Conservation (phyloP, 2,113 vertebrate genomes). For the Martes martes region DNA sequence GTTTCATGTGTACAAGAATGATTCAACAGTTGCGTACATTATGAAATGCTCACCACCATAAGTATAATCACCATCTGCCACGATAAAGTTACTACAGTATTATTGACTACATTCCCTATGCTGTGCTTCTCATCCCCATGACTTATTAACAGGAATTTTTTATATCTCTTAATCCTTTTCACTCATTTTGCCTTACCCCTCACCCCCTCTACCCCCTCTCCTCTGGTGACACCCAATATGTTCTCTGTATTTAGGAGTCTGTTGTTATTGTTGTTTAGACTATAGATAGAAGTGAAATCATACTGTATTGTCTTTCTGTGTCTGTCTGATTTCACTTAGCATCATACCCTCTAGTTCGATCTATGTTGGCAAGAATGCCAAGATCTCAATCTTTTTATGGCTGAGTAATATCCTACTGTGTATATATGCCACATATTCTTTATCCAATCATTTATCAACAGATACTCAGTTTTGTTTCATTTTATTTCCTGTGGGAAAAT, state of each 20-base stretch:
- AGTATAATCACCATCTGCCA: neutral
- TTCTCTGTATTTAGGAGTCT: neutral
- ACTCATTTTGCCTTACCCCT: neutral
- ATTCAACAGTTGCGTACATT: neutral
- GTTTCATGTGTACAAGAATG: neutral
- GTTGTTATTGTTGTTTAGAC: neutral
- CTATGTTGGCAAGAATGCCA: neutral
- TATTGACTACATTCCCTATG: neutral
- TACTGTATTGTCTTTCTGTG: neutral
- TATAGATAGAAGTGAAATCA: neutral
- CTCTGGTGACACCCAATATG: neutral
- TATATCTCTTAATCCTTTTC: neutral
- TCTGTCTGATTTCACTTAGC: neutral
- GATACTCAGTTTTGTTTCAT: neutral
- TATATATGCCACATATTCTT: neutral
- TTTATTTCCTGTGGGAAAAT: neutral
- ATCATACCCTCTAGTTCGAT: neutral
- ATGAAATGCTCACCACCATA: neutral
- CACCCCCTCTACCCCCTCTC: accelerated
- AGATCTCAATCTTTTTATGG: neutral
- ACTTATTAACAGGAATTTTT: neutral
- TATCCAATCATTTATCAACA: neutral
- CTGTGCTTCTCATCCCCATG: neutral
- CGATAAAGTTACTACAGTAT: neutral
- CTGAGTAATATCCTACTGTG: neutral